phyloP scores from a whole-genome alignment of 2,113 vertebrate species.

The Corythaeola cristata region DNA sequence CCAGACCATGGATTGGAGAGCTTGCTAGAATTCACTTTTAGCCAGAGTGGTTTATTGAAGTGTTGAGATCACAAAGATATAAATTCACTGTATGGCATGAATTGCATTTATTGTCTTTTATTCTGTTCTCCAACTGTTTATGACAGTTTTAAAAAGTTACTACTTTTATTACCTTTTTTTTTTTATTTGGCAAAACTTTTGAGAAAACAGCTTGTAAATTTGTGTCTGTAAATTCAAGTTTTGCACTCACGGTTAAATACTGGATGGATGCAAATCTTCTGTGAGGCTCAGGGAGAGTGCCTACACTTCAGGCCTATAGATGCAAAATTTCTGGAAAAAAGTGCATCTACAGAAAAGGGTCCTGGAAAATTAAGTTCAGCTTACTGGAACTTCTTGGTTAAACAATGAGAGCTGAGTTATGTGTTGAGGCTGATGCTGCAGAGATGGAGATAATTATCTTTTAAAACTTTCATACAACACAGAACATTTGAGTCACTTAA shows the following conservation, averaged over 20 bases:
- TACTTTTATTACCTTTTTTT: not conserved
- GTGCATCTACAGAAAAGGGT: not conserved
- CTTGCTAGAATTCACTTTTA: not conserved
- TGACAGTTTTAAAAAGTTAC: not conserved
- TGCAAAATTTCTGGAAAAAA: not conserved
- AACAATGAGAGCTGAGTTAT: not conserved
- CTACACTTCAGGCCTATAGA: not conserved
- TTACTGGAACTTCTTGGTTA: not conserved
- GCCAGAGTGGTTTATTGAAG: not conserved
- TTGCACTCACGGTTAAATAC: not conserved
- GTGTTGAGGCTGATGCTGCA: not conserved
- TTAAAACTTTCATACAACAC: not conserved
- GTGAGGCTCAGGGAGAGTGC: not conserved
- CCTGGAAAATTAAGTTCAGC: not conserved
- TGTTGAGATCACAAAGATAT: not conserved
- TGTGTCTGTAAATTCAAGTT: not conserved
- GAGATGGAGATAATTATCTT: not conserved
- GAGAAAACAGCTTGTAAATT: not conserved
- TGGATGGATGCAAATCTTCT: not conserved
- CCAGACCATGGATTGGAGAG: not conserved
- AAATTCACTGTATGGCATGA: not conserved
- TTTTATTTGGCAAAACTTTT: not conserved
- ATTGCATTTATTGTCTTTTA: not conserved
- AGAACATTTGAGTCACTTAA: conserved; percentile 2
- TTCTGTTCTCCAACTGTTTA: not conserved